Evolutionary conservation across 2,888 invertebrate species (phyloP).

Genomic region (Melinaea marsaeus): DNA sequence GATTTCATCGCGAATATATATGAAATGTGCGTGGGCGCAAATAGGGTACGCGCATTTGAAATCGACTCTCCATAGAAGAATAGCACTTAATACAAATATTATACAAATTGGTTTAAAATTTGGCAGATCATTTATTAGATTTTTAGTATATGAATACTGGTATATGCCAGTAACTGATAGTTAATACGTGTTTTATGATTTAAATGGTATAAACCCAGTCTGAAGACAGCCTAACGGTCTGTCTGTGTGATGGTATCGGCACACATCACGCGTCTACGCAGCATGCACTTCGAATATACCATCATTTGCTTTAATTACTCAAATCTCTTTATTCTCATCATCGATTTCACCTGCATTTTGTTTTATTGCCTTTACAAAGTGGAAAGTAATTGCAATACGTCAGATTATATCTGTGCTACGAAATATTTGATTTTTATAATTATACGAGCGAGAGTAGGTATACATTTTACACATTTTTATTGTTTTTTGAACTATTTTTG

Average conservation of each 20-base stretch:
- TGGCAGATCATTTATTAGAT: too few species aligned
- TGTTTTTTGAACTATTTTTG: background rate
- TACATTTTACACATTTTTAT: background rate
- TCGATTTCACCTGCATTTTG: slow-evolving; percentile 27
- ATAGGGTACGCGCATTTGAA: slow-evolving; percentile 15
- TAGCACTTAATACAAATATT: background rate
- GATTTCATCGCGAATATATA: slow-evolving; percentile 45
- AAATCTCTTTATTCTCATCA: slow-evolving; percentile 29
- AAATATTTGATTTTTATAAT: too few species aligned
- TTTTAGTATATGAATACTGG: too few species aligned
- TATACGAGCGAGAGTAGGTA: background rate
- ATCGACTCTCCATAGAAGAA: background rate
- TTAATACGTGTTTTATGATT: background rate
- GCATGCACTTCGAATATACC: slow-evolving; percentile 38
- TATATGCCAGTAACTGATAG: too few species aligned
- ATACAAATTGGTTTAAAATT: too few species aligned
- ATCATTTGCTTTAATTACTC: slow-evolving; percentile 42
- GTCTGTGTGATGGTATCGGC: slow-evolving; percentile 49
- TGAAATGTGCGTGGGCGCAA: slow-evolving; percentile 38
- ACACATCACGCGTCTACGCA: slow-evolving; percentile 49
- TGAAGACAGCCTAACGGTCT: slow-evolving; percentile 30
- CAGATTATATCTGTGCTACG: background rate
- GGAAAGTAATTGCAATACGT: slow-evolving; percentile 1
- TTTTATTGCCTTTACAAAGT: slow-evolving; percentile 24
- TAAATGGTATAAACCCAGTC: slow-evolving; percentile 21